phyloP scores from a whole-genome alignment of 1,140 invertebrate species.

The Varroa destructor region DNA sequence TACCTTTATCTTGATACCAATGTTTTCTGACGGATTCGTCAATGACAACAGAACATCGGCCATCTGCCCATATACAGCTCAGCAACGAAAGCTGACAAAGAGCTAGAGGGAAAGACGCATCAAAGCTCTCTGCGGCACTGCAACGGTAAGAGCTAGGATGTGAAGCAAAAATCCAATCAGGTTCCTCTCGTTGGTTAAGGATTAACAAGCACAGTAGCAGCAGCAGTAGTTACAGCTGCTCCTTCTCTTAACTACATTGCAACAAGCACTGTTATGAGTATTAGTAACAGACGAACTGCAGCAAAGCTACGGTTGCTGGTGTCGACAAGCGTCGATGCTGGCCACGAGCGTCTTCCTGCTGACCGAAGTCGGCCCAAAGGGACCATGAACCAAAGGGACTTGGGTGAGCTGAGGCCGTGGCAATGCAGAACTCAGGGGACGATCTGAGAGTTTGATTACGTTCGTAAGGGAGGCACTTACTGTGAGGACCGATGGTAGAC shows the following conservation, averaged over 20 bases:
- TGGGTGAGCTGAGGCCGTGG: no score
- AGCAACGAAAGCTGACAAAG: background rate
- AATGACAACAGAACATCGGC: background rate
- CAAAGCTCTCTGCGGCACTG: background rate
- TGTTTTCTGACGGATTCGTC: background rate
- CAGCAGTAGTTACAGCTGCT: background rate
- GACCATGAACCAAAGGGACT: no score
- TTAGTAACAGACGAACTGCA: background rate
- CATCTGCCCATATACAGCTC: background rate
- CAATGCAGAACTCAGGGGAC: no score
- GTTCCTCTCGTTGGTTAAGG: slow-evolving; percentile 22
- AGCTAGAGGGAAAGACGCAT: background rate
- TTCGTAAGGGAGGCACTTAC: no score
- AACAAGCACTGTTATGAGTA: background rate
- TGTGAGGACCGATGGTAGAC: no score
- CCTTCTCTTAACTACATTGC: background rate
- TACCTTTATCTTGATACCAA: background rate
- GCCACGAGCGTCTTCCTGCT: background rate
- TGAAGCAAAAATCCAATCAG: slow-evolving; percentile 24
- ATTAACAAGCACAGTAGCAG: background rate
- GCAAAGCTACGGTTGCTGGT: background rate
- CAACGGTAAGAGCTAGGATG: background rate
- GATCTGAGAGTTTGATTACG: no score
- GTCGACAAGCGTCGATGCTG: background rate
- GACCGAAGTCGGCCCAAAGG: slow-evolving; percentile 7